Evolutionary conservation across 1,140 invertebrate species (phyloP).

Genomic region (Calliphora vicina): DNA sequence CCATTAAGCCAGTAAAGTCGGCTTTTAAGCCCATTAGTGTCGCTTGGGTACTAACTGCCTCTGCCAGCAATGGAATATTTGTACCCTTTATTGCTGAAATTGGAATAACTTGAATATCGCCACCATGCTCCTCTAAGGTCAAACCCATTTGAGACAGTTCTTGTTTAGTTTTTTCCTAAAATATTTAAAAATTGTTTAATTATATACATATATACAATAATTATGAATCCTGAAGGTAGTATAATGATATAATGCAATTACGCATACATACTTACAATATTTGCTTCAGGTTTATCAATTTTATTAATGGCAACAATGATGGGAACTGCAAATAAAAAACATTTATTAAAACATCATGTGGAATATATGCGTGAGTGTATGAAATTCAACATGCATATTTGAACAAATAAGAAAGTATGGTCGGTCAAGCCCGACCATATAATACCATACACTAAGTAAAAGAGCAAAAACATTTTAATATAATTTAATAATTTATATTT

Average conservation of each 20-base stretch:
- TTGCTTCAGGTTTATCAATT: constrained; percentile 90
- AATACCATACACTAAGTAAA: too few species aligned
- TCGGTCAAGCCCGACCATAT: too few species aligned
- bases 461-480: too few species aligned
- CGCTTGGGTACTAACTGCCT: constrained; percentile 85
- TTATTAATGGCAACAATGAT: constrained; percentile 99
- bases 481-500: too few species aligned
- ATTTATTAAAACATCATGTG: too few species aligned
- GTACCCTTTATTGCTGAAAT: constrained; percentile 89
- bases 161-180: constrained; percentile 76
- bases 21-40: constrained; percentile 87
- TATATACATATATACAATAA: constrained; percentile 39
- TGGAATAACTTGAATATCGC: constrained; percentile 89
- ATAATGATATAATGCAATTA: too few species aligned
- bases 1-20: constrained; percentile 83
- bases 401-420: too few species aligned
- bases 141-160: constrained; percentile 82
- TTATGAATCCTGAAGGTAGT: too few species aligned
- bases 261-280: constrained; percentile 79
- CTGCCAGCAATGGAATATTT: constrained; percentile 82
- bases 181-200: constrained; percentile 29
- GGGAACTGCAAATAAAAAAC: constrained; percentile 75
- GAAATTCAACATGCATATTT: too few species aligned
- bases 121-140: constrained; percentile 86
- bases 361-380: too few species aligned